These are phyloP conservation scores for Sus scrofa DNA, from an alignment of 2,113 vertebrate species.

Conservation along the genomic window DNA sequence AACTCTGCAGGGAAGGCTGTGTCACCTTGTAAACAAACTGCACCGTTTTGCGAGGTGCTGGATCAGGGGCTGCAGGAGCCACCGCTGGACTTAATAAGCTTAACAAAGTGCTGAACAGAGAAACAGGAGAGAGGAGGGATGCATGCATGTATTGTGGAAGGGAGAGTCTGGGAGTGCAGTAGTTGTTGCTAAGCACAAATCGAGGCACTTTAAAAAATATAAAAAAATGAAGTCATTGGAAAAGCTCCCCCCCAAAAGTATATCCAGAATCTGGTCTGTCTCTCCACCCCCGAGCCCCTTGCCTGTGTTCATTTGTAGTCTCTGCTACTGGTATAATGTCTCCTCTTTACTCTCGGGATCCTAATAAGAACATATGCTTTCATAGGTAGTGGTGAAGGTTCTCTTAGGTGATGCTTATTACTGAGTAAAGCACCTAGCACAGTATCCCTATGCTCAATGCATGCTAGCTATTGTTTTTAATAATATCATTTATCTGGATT, in stretches of 20 bases:
- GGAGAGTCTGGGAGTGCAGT: not conserved
- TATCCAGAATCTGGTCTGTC: not conserved
- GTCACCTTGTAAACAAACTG: conserved; percentile 69
- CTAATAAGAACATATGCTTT: not conserved
- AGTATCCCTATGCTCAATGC: not conserved
- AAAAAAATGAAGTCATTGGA: not conserved
- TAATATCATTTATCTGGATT: not conserved
- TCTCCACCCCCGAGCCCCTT: accelerated
- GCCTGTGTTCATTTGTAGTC: not conserved
- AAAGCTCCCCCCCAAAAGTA: not conserved
- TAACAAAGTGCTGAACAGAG: conserved; percentile 63
- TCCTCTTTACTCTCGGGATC: not conserved
- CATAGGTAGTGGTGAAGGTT: not conserved
- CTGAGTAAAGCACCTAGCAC: not conserved
- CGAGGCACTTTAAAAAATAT: not conserved
- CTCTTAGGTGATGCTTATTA: not conserved
- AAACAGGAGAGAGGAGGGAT: not conserved
- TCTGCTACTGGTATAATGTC: not conserved
- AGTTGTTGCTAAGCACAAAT: conserved; percentile 39
- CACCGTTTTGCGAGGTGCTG: conserved; percentile 58
- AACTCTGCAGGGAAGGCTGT: conserved; percentile 48
- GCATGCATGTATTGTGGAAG: not conserved
- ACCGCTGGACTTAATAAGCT: not conserved
- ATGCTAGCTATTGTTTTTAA: not conserved
- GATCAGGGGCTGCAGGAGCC: not conserved